phyloP scores from a whole-genome alignment of 1,140 invertebrate species.

The Luehdorfia chinensis region DNA sequence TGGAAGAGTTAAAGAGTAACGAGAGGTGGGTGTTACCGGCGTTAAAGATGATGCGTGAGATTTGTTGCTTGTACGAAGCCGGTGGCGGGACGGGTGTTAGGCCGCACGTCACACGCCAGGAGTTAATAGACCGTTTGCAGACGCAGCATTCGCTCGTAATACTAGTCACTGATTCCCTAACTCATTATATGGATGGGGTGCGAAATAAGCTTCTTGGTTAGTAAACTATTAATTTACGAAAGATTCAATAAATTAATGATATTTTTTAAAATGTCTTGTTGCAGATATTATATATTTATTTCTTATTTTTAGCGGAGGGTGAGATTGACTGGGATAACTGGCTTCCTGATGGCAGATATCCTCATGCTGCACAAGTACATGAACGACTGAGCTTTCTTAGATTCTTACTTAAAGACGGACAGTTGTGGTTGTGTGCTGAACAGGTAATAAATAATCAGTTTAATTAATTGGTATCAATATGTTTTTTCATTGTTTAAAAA shows the following conservation, averaged over 20 bases:
- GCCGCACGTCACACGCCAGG: constrained; percentile 77
- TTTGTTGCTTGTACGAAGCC: constrained; percentile 95
- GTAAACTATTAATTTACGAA: constrained; percentile 1
- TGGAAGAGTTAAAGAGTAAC: constrained; percentile 93
- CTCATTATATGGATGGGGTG: constrained; percentile 93
- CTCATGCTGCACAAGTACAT: constrained; percentile 94
- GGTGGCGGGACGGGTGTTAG: constrained; percentile 81
- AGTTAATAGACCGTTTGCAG: constrained; percentile 94
- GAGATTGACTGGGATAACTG: constrained; percentile 89
- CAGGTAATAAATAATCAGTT: constrained; percentile 77
- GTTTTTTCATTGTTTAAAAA: neutral
- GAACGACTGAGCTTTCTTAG: constrained; percentile 96
- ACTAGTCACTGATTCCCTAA: constrained; percentile 95
- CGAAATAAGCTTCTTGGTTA: constrained; percentile 73
- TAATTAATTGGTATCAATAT: neutral
- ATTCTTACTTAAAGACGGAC: constrained; percentile 94
- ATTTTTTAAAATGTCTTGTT: constrained; percentile 6
- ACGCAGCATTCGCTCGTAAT: constrained; percentile 95
- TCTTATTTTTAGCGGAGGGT: constrained; percentile 75
- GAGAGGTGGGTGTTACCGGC: constrained; percentile 96
- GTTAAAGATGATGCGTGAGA: constrained; percentile 96
- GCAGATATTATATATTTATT: constrained; percentile 8
- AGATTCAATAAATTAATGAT: neutral
- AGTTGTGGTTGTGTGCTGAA: constrained; percentile 96
- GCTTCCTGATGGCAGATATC: constrained; percentile 92